Evolutionary conservation across 2,888 invertebrate genomes (phyloP).

Genomic region (Hermaeophaga mercurialis): DNA sequence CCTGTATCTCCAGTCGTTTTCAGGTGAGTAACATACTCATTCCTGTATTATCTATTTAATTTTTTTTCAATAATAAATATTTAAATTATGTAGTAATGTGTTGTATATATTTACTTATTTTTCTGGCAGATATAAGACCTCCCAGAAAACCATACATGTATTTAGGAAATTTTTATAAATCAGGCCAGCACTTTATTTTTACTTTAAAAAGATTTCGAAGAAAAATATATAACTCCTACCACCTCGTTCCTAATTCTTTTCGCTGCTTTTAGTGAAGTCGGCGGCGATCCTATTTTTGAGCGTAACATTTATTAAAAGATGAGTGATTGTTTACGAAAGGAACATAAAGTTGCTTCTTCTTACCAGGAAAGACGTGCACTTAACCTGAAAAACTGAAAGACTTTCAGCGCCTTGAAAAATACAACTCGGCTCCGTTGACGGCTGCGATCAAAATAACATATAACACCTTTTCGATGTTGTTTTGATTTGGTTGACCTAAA

Average conservation of each 20-base stretch:
- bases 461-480: slow-evolving; percentile 19
- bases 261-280: slow-evolving; percentile 23
- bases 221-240: slow-evolving; percentile 16
- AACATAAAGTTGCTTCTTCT: slow-evolving; percentile 41
- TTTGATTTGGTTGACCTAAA: not conserved
- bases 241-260: slow-evolving; percentile 13
- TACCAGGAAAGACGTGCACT: slow-evolving; percentile 46
- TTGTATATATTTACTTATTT: too few species aligned
- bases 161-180: not conserved
- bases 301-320: slow-evolving; percentile 44
- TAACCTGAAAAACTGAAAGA: slow-evolving; percentile 21
- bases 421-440: slow-evolving; percentile 40
- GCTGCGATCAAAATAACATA: slow-evolving; percentile 42
- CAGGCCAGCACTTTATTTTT: not conserved
- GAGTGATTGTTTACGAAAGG: slow-evolving; percentile 48
- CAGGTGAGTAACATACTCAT: too few species aligned
- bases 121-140: too few species aligned
- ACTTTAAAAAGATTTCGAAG: not conserved
- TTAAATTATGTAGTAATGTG: too few species aligned
- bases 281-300: slow-evolving; percentile 34
- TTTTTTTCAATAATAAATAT: too few species aligned
- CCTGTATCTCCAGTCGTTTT: too few species aligned
- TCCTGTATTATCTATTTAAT: too few species aligned
- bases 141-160: too few species aligned
- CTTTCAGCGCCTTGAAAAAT: slow-evolving; percentile 40